Base-by-base conservation (phyloP, 2,113 vertebrate species). In the Pandion haliaetus region DNA sequence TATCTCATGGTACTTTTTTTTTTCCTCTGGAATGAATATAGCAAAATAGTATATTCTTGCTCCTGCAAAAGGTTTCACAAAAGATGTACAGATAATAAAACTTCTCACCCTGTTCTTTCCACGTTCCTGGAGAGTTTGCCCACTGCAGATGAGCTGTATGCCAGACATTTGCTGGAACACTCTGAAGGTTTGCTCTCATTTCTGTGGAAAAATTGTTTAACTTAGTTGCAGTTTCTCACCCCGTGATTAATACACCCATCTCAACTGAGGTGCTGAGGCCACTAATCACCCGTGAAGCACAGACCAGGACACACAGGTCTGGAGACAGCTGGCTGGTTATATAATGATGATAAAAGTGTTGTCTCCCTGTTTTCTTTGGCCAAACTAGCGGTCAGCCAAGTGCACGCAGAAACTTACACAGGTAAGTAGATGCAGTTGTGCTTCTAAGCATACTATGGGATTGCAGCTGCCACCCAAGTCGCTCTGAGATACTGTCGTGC, bases 231-330 rank as follows among this genome's bases (percentile, higher is more conserved):
- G 32, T 93, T 95, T 91, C 74, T 82, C 18, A 45, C 29, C 12
- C 24, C 25, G 31, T 85, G 93, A 96, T 95, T 91, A 95, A 95
- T 93, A n/a, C 38, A 21, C 55, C 38, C n/a, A 58, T 81, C 29
- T 66, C 58, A 78, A 12, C 29, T 34, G 42, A 67, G 82, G 66
- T 90, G 82, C 78, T 71, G 62, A 95, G 74, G 79, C 84, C 55
- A 94, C 86, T 78, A 90, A 94, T 96, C 84, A 96, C 55, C 84
- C 0, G 0, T 52, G 86, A 91, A 86, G 42, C 84, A 47, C 54
- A 66, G 57, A 59, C 13, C 63, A 61, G 49, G 34, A 90, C 67
- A 50, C 36, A 38, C 44, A 34, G 58, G 62, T 40, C 86, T 91
- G 73, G 70, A 93, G 9, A 10, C 15, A 89, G 74, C 40, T 95